These are phyloP conservation scores for Bombycilla garrulus DNA, from an alignment of 2,113 vertebrate species.

Conservation along the genomic window DNA sequence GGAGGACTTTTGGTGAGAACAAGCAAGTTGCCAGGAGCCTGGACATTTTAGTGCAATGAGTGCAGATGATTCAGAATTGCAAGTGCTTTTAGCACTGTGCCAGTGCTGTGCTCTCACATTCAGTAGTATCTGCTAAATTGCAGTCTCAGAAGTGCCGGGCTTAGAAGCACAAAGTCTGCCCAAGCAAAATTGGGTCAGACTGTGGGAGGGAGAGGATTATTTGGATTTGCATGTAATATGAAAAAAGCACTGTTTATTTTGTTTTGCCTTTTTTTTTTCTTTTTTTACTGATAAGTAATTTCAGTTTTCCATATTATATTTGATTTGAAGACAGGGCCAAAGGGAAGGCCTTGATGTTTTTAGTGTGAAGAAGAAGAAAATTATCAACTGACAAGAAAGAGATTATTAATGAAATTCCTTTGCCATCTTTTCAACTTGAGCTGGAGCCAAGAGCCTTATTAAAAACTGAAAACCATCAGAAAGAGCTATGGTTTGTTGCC, in stretches of 20 bases:
- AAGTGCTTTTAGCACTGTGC: not conserved
- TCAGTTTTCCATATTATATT: not conserved
- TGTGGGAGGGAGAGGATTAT: not conserved
- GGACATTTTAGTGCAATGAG: not conserved
- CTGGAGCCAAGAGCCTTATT: not conserved
- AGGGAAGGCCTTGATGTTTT: not conserved
- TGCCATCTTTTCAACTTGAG: not conserved
- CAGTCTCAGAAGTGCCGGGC: not conserved
- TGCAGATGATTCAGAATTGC: not conserved
- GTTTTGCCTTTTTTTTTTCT: not conserved
- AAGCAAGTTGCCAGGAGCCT: not conserved
- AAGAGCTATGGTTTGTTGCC: not conserved
- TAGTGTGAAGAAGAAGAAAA: not conserved
- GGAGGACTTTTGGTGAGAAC: not conserved
- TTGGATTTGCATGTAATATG: not conserved
- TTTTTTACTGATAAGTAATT: not conserved
- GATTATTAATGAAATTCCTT: not conserved
- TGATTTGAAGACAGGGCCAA: not conserved
- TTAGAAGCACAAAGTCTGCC: not conserved
- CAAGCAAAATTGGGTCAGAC: conserved; percentile 31
- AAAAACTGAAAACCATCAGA: not conserved
- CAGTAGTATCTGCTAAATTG: not conserved
- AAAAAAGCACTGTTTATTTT: not conserved
- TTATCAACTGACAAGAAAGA: not conserved
- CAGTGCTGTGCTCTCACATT: not conserved